phyloP scores from a whole-genome alignment of 2,113 vertebrate genomes.

The Heterotilapia buettikoferi region DNA sequence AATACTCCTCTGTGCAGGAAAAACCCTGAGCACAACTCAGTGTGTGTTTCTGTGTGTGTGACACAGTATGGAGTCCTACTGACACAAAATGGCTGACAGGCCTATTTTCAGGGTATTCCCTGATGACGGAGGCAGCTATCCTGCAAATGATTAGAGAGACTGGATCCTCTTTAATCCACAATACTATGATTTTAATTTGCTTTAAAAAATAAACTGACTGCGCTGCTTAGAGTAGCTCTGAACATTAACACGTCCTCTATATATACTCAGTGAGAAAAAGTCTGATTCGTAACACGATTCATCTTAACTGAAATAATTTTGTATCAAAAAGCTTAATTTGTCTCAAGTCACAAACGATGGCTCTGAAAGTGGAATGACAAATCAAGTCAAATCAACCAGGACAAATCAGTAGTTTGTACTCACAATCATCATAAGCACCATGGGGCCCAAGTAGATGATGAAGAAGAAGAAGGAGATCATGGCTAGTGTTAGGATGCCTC shows the following conservation, averaged over 20 bases:
- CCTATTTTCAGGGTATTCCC: background rate
- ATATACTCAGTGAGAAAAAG: background rate
- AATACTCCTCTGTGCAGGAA: background rate
- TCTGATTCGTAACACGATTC: background rate
- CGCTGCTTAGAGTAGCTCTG: background rate
- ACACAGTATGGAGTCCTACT: background rate
- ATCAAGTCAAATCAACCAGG: background rate
- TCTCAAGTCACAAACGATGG: fast-evolving
- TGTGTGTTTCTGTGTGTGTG: background rate
- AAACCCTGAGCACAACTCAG: background rate
- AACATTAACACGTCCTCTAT: background rate
- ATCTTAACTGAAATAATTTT: background rate
- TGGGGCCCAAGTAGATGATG: conserved; percentile 97
- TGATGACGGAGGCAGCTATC: background rate
- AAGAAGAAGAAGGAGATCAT: conserved; percentile 99
- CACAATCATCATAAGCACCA: conserved; percentile 97
- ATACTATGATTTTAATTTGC: background rate
- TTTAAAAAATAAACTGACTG: background rate
- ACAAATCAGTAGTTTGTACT: conserved; percentile 50
- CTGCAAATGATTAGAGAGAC: background rate
- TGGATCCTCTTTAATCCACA: background rate
- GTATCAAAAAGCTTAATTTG: background rate
- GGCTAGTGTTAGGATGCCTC: conserved; percentile 93
- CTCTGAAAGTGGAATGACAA: background rate
- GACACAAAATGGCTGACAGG: conserved; percentile 11